These are phyloP conservation scores for Meandrusa payeni DNA, from an alignment of 2,888 invertebrate genomes.

Conservation along the genomic window DNA sequence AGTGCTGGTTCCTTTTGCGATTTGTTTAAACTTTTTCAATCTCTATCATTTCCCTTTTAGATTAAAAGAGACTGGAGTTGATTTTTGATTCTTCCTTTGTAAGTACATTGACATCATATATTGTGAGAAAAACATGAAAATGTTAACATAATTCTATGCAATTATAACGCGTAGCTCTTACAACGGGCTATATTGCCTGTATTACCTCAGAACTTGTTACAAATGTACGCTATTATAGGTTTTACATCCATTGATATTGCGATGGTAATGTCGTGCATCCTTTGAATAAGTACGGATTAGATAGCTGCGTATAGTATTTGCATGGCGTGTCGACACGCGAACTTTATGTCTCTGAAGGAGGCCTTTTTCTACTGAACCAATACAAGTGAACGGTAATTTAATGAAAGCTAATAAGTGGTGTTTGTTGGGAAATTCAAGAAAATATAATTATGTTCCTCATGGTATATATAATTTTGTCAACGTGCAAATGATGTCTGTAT, in stretches of 20 bases:
- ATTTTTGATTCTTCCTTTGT: no score
- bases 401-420: neutral
- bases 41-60: no score
- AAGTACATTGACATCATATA: no score
- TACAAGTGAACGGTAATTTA: constrained; percentile 2
- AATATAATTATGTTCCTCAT: neutral
- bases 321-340: constrained; percentile 22
- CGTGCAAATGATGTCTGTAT: no score
- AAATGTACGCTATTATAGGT: constrained; percentile 1
- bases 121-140: constrained; percentile 11
- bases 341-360: constrained; percentile 8
- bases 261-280: neutral
- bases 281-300: constrained; percentile 1
- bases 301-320: constrained; percentile 11
- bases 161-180: constrained; percentile 13
- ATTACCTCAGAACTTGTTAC: constrained; percentile 1
- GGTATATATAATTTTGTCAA: no score
- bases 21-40: no score
- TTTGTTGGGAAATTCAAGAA: constrained; percentile 1
- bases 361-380: constrained; percentile 14
- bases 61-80: no score
- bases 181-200: constrained; percentile 5
- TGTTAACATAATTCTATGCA: constrained; percentile 18
- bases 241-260: neutral
- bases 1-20: no score